Base-by-base conservation (phyloP, 1,140 invertebrate species). In the Metaphire vulgaris region DNA sequence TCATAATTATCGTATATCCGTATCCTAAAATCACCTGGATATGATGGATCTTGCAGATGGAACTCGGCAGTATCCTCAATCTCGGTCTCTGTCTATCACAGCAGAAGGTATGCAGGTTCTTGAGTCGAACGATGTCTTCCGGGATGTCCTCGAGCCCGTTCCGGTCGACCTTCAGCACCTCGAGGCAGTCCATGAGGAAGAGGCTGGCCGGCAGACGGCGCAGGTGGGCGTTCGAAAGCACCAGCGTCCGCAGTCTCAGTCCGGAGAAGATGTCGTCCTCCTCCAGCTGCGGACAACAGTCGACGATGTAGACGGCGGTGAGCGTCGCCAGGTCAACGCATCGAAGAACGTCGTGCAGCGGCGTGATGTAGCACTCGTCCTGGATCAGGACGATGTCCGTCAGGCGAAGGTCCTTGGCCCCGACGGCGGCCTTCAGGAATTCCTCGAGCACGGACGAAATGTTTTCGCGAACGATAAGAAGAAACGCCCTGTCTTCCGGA, bases 221-320 rank as follows among this genome's bases (percentile, higher is more conserved):
- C 69, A 78, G 69, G 77, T 78, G 77, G 29, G 77, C 75, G n/a
- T 75, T 65, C 21, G 77, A 78, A 33, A 78, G 77, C 33, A 78
- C 72, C 28, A 78, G 69, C 28, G 77, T 75, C n/a, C 26, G 75
- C 26, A 78, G 41, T 15, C 56, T 56, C n/a, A 74, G 32, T 26
- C 67, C 73, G 12, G 30, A 26, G 67, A 78, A 75, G 6, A 66
- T 29, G 6, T 74, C 77, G 30, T 73, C 72, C 26, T 72, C 32
- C n/a, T 78, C 74, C n/a, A 74, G 32, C 41, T 75, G 77, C 33
- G 74, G 77, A 26, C 77, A 67, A 32, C 77, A 78, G 74, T 78
- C 77, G 56, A 78, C 68, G 16, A 78, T 64, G 32, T 33, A 75
- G 31, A 78, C 68, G 2, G 72, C 28, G 0, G 33, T 33, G 30